Conservation (phyloP, 2,113 vertebrate species). For the Pteruthius melanotis region DNA sequence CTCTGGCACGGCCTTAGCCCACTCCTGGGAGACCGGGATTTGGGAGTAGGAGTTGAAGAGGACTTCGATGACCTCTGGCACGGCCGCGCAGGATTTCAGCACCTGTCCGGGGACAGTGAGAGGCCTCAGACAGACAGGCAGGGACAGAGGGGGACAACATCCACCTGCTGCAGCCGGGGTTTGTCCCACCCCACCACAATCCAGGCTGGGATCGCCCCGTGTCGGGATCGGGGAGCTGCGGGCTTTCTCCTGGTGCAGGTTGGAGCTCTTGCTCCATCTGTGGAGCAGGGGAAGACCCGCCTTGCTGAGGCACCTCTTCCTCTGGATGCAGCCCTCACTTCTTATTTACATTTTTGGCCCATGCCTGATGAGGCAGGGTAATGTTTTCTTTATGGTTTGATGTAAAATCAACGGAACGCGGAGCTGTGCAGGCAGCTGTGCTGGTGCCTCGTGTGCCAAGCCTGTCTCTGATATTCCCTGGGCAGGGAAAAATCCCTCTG, state of each 20-base stretch:
- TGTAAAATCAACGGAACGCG: background rate
- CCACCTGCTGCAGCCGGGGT: accelerated
- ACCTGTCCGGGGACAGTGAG: background rate
- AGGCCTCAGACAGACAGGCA: background rate
- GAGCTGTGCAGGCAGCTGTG: background rate
- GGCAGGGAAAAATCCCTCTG: background rate
- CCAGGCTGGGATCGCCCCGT: accelerated
- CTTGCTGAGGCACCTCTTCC: background rate
- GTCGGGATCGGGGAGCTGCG: accelerated
- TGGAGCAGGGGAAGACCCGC: background rate
- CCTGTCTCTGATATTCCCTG: background rate
- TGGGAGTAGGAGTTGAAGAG: conserved; percentile 75
- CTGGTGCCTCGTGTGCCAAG: background rate
- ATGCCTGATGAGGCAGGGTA: background rate
- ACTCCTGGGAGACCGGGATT: conserved; percentile 58
- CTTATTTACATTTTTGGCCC: background rate
- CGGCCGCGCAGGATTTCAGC: conserved; percentile 52
- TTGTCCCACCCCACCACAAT: accelerated
- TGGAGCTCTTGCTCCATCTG: background rate
- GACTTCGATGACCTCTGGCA: conserved; percentile 65
- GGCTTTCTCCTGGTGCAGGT: accelerated
- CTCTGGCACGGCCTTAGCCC: conserved; percentile 54
- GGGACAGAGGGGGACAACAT: background rate
- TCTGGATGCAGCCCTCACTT: background rate
- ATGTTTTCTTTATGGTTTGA: background rate